phyloP scores from a whole-genome alignment of 1,140 invertebrate genomes.

The Philotrypesis tridentata region DNA sequence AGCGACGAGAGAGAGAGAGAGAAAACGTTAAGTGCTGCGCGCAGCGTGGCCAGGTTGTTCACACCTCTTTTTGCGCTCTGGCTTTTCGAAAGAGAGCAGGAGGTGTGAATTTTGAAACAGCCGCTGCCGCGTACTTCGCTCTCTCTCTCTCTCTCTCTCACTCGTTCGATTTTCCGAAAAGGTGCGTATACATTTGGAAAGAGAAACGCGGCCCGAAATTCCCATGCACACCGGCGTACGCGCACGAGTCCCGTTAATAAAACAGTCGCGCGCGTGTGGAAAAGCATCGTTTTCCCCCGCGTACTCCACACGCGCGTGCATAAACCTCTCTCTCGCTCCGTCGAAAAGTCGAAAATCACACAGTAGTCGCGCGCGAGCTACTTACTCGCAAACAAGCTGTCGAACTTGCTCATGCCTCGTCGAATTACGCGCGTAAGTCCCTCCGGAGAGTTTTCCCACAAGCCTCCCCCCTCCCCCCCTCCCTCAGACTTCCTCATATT shows the following conservation, averaged over 20 bases:
- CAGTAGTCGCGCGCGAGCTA: not conserved
- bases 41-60: not conserved
- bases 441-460: slow-evolving; percentile 52
- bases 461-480: too few species aligned
- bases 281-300: not conserved
- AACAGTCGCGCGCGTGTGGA: not conserved
- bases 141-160: not conserved
- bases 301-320: not conserved
- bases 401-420: not conserved
- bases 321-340: not conserved
- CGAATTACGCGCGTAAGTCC: slow-evolving; percentile 3
- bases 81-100: not conserved
- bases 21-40: not conserved
- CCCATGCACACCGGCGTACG: not conserved
- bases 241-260: not conserved
- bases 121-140: too few species aligned
- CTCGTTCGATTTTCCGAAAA: not conserved
- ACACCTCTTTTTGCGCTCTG: not conserved
- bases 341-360: slow-evolving; percentile 15
- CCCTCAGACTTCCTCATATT: slow-evolving; percentile 55
- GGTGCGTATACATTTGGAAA: too few species aligned
- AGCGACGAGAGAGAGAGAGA: too few species aligned
- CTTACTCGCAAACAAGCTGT: not conserved
- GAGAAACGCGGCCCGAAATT: not conserved
- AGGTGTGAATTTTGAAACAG: not conserved